Conservation (phyloP, 2,888 invertebrate species). For the Congeria kusceri region DNA sequence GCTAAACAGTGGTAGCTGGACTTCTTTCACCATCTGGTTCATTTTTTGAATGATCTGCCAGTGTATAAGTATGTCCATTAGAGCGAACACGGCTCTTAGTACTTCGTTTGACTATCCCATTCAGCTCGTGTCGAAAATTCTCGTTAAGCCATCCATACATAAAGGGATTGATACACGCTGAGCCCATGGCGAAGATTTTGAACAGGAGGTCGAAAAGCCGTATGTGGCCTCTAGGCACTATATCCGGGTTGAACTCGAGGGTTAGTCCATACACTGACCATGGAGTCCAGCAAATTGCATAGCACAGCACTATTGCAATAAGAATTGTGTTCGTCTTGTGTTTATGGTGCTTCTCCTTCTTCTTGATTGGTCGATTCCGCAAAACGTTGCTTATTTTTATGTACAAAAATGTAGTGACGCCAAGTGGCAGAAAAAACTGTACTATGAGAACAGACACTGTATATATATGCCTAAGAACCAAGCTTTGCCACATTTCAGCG, state of each 20-base stretch:
- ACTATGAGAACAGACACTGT: slow-evolving; percentile 77
- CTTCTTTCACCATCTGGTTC: slow-evolving; percentile 48
- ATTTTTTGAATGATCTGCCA: slow-evolving; percentile 48
- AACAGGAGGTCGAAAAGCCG: slow-evolving; percentile 80
- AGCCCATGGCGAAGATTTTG: slow-evolving; percentile 83
- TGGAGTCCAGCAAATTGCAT: slow-evolving; percentile 84
- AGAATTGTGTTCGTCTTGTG: slow-evolving; percentile 83
- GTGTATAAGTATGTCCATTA: slow-evolving; percentile 63
- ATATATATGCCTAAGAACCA: slow-evolving; percentile 72
- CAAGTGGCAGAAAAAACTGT: slow-evolving; percentile 81
- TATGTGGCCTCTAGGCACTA: slow-evolving; percentile 76
- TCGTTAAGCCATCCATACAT: slow-evolving; percentile 85
- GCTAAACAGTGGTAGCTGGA: slow-evolving; percentile 37
- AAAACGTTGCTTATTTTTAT: slow-evolving; percentile 79
- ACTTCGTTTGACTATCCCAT: slow-evolving; percentile 65
- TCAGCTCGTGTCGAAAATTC: slow-evolving; percentile 83
- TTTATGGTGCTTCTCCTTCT: slow-evolving; percentile 72
- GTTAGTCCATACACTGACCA: slow-evolving; percentile 81
- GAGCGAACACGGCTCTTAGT: slow-evolving; percentile 59
- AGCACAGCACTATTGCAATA: slow-evolving; percentile 81
- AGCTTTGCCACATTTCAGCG: slow-evolving; percentile 79
- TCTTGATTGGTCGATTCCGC: slow-evolving; percentile 74
- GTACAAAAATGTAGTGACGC: slow-evolving; percentile 80
- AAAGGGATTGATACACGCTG: slow-evolving; percentile 84
- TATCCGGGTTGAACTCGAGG: slow-evolving; percentile 74